Conservation (phyloP, 2,888 invertebrate species). For the Pyrrhosoma nymphula region DNA sequence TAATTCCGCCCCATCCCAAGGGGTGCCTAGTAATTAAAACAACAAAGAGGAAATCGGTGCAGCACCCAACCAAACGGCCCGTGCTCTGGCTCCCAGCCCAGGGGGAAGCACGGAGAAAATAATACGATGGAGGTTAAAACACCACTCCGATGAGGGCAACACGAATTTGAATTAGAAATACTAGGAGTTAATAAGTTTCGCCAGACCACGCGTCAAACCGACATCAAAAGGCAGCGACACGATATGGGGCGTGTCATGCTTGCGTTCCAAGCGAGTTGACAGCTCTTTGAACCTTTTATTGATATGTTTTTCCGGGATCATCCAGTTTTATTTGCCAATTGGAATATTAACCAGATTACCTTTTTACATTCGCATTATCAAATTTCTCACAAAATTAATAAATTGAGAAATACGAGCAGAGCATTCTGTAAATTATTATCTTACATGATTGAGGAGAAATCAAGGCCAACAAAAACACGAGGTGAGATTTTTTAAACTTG, state of each 20-base stretch:
- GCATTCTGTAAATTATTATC: too few species aligned
- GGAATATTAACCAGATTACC: background rate
- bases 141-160: background rate
- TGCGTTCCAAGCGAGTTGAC: too few species aligned
- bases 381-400: too few species aligned
- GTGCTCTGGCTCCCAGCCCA: background rate
- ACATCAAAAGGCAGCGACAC: background rate
- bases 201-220: background rate
- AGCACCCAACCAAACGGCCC: background rate
- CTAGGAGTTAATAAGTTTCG: background rate
- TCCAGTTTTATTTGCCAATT: background rate
- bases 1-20: background rate
- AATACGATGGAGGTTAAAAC: background rate
- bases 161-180: background rate
- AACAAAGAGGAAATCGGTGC: background rate
- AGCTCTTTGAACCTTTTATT: too few species aligned
- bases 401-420: too few species aligned
- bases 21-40: background rate
- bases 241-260: background rate
- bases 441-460: too few species aligned
- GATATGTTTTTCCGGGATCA: too few species aligned
- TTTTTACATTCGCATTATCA: too few species aligned
- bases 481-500: too few species aligned
- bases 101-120: background rate
- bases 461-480: too few species aligned